Base-by-base conservation (phyloP, 2,888 invertebrate species). In the Cistogaster globosa region DNA sequence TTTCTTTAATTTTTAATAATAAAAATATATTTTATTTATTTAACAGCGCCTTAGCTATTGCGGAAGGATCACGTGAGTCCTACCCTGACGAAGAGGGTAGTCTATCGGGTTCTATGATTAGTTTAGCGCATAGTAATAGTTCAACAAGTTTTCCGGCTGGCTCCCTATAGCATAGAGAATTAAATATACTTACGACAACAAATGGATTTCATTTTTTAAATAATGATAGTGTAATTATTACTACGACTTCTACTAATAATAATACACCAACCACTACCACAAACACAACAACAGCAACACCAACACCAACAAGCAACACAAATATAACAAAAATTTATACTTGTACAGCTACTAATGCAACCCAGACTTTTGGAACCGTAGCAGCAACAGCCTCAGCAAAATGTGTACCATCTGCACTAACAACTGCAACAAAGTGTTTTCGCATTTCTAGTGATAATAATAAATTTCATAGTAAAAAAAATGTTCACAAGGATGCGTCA, bases 91-190 rank as follows among this genome's bases (percentile, higher is more conserved):
- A 97, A 92, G 98, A 98, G 93, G 96, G 96, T 91, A 97, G 97
- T 91, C 95, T 98, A 89, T 97, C 98, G 83, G 98, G 98, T 90
- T 98, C 98, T 89, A 97, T 98, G 96, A 94, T 97, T 91, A 98
- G 98, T 93, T 95, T 98, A 93, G 97, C 97, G 88, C 97, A 97
- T 94, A 97, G 97, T 94, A 97, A 97, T 94, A 98, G 97, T 93
- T 97, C 97, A 90, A 97, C 97, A 91, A 97, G 97, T 93, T 97
- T 97, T 93, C 97, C 97, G 88, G 96, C 97, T 91, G 96, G 96
- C 93, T 96, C 95, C 93, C 95, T 95, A 91, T 95, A 95, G 94
- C 92, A 92, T 90, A 91, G 88, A 89, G 89, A 90, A 88, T 55
- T 78, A 42, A 78, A 85, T 82, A 71, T 75, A 74, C 6, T 32